Evolutionary conservation across 1,140 invertebrate species (phyloP), one percentile per base, ranked within the genome.

Genomic region (Trigoniulus corallinus): DNA sequence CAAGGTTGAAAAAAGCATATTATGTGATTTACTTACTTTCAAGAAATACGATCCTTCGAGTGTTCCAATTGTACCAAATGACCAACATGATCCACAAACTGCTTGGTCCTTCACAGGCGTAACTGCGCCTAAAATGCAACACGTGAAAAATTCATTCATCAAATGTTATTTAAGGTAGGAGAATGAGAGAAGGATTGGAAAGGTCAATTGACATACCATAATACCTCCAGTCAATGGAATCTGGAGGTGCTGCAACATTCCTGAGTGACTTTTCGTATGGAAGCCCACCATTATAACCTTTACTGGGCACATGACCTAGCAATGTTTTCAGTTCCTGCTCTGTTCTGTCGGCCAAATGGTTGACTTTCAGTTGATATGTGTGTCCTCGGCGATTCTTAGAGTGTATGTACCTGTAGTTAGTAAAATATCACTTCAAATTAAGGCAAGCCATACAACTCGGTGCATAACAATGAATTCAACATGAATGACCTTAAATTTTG

Each of bases 11-110:
- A n/a, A n/a, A n/a, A n/a, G n/a, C n/a, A n/a, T n/a, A n/a, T n/a
- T n/a, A n/a, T n/a, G n/a, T n/a, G n/a, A 34, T 34, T 34, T 20
- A 41, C 22, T 29, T 48, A 64, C 62, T 58, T 71, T 73, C 1
- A 73, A 47, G 64, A 91, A 96, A 61, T 82, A 80, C 0, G 88
- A 86, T 7, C 92, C 89, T 72, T 97, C 93, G 47, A 97, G 77
- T 0, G 88, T 76, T 18, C 92, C 92, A 53, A 86, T 82, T 0
- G 91, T 93, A 37, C 89, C 91, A 71, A 96, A 96, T 61, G 83
- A 87, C 91, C 91, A 96, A 62, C 92, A 97, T 10, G 88, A 93
- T 1, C 92, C 92, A 70, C 93, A 97, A 48, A 96, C 85, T 0
- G 84, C 88, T 72, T 95, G 88, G 76, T 94, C 86, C 76, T 93